Evolutionary conservation across 2,797 vertebrate species (phyloP).

Genomic region (Chromobotia macracanthus): DNA sequence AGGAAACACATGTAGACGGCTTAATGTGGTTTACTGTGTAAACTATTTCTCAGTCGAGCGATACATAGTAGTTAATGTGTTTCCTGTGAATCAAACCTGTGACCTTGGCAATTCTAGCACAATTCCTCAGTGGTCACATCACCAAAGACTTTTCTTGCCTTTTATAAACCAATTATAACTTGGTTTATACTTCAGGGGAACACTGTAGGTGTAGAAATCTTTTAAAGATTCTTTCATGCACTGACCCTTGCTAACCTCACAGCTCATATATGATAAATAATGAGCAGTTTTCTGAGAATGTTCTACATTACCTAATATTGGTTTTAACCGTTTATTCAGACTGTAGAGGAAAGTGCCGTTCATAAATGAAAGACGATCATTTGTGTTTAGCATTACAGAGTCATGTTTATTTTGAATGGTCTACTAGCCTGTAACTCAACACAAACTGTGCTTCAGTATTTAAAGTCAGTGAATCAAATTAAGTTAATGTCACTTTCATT

Average conservation of each 20-base stretch:
- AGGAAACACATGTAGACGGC: slow-evolving; percentile 22
- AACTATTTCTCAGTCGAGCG: too few species aligned
- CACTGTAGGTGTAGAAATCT: neutral
- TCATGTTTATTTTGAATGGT: neutral
- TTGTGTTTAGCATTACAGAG: neutral
- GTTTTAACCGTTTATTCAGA: neutral
- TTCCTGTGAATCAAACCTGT: too few species aligned
- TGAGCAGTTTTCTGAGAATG: neutral
- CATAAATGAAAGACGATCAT: neutral
- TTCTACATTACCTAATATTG: neutral
- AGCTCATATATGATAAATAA: neutral
- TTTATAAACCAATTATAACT: too few species aligned
- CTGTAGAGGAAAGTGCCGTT: neutral
- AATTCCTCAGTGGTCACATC: too few species aligned
- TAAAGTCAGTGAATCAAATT: slow-evolving; percentile 13
- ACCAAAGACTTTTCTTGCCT: too few species aligned
- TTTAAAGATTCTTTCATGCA: neutral
- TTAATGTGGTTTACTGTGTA: slow-evolving; percentile 1
- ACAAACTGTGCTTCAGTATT: neutral
- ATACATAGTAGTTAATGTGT: neutral
- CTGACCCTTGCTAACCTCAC: neutral
- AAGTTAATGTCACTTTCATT: slow-evolving; percentile 2
- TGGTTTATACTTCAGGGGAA: neutral
- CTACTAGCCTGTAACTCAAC: neutral
- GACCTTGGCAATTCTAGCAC: too few species aligned